These are phyloP conservation scores for Dasysyrphus tricinctus DNA, from an alignment of 2,888 invertebrate species.

Conservation along the genomic window DNA sequence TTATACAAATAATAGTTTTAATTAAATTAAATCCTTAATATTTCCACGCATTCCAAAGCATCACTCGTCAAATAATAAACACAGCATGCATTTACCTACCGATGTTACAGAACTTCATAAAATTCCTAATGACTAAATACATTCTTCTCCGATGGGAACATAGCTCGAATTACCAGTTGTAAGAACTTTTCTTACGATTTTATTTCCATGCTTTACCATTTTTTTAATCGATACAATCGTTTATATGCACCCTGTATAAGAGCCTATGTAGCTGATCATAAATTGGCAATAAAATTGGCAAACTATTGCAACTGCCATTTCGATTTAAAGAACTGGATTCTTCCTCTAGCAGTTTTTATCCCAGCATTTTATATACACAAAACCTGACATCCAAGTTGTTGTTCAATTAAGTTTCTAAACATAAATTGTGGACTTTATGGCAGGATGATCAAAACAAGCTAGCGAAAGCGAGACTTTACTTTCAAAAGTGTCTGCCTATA, in stretches of 20 bases:
- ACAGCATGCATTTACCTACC: background rate
- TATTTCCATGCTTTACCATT: conserved; percentile 25
- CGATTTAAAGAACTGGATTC: conserved; percentile 49
- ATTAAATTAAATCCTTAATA: too few species aligned
- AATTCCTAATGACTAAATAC: conserved; percentile 27
- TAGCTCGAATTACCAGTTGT: conserved; percentile 40
- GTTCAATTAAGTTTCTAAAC: conserved; percentile 69
- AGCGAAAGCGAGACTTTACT: conserved; percentile 64
- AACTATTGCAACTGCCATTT: conserved; percentile 22
- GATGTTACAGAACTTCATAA: conserved; percentile 40
- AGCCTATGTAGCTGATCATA: conserved; percentile 43
- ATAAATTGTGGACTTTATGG: conserved; percentile 72
- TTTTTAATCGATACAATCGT: conserved; percentile 47
- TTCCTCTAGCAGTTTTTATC: background rate
- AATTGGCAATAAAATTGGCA: conserved; percentile 68
- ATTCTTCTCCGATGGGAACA: background rate
- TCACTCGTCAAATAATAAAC: conserved; percentile 1
- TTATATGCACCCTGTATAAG: conserved; percentile 4
- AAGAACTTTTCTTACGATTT: conserved; percentile 1
- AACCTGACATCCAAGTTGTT: conserved; percentile 26
- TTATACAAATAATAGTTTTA: too few species aligned
- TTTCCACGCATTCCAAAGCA: conserved; percentile 1
- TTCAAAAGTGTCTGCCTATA: conserved; percentile 36
- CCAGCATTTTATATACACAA: background rate
- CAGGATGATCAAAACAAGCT: conserved; percentile 31